Percentiles rank a stretch among this genome's conserved stretches.
phyloP scores from a whole-genome alignment of 2,113 vertebrate genomes.

The Entelurus aequoreus region DNA sequence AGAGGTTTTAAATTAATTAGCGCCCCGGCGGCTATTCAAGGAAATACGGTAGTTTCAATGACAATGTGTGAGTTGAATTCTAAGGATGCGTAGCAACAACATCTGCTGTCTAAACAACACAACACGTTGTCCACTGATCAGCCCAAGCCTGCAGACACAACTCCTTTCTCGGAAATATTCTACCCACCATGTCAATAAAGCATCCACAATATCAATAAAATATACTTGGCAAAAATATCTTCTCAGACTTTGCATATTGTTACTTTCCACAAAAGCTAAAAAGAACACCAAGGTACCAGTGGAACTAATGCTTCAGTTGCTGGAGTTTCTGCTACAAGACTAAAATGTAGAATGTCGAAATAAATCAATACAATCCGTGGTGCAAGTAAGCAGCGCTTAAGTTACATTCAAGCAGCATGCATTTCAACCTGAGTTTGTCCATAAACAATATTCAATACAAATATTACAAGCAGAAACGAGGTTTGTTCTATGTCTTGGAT shows the following conservation, averaged over 20 bases:
- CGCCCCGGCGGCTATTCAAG: too few relatives aligned
- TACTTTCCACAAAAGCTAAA: too few relatives aligned
- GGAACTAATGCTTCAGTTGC: neutral
- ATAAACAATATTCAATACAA: conserved; percentile 29
- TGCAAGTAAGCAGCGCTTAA: conserved; percentile 22
- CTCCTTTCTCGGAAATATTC: conserved; percentile 2
- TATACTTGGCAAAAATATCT: neutral
- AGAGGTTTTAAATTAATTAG: too few relatives aligned
- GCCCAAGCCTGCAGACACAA: neutral
- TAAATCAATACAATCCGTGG: neutral
- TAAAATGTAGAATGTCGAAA: too few relatives aligned
- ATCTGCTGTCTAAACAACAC: too few relatives aligned
- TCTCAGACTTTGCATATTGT: neutral
- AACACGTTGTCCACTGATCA: too few relatives aligned
- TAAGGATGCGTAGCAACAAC: too few relatives aligned
- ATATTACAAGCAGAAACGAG: conserved; percentile 14
- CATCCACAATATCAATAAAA: conserved; percentile 5
- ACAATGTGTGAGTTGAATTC: too few relatives aligned
- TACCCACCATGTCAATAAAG: conserved; percentile 6
- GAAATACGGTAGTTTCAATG: too few relatives aligned
- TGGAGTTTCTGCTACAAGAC: too few relatives aligned
- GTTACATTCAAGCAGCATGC: conserved; percentile 42
- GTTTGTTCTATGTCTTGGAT: conserved; percentile 4
- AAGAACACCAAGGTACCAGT: neutral
- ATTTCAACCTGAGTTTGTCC: conserved; percentile 60